Evolutionary conservation across 2,113 vertebrate species (phyloP), one percentile per base, ranked within the genome.

Genomic region (Ciconia stormi): DNA sequence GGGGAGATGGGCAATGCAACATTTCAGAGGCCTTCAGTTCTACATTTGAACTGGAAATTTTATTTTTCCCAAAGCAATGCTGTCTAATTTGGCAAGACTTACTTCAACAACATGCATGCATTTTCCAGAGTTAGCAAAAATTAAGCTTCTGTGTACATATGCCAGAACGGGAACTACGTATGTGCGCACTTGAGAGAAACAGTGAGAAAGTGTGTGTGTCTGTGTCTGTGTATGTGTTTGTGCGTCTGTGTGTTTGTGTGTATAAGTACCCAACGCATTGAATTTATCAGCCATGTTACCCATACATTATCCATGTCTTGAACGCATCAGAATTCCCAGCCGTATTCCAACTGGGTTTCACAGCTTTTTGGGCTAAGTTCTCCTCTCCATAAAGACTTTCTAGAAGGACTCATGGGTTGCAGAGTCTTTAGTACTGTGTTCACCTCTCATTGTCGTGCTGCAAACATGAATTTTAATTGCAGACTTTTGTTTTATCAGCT

Each of bases 371-470:
- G 36, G 46, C 50, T 76, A 79, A 59, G 49, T 95, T 80, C 26
- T 94, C 11, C 50, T 87, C 42, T 65, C 80, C 63, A 11, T 67
- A 91, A 90, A 95, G 67, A 56, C 72, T 90, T 88, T 86, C 93
- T 89, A 92, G 82, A 95, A 92, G 59, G 62, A 73, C n/a, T 96
- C 58, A 89, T 88, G 78, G 77, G 58, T 94, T 84, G 52, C 55
- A 52, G 34, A 86, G 40, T 65, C 40, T 93, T 93, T 79, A 91
- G 63, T 58, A 89, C 36, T 71, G 10, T 65, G 72, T 53, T 62
- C 55, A 88, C 66, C 72, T 93, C 50, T 80, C 9, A 49, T 46
- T 91, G n/a, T 87, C 84, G 77, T 58, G 81, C 84, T 89, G 59
- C 6, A 7, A 76, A 73, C 22, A 16, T 40, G 26, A 71, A 67